Evolutionary conservation across 1,140 invertebrate genomes (phyloP).

Genomic region (Stratiolaelaps scimitus): DNA sequence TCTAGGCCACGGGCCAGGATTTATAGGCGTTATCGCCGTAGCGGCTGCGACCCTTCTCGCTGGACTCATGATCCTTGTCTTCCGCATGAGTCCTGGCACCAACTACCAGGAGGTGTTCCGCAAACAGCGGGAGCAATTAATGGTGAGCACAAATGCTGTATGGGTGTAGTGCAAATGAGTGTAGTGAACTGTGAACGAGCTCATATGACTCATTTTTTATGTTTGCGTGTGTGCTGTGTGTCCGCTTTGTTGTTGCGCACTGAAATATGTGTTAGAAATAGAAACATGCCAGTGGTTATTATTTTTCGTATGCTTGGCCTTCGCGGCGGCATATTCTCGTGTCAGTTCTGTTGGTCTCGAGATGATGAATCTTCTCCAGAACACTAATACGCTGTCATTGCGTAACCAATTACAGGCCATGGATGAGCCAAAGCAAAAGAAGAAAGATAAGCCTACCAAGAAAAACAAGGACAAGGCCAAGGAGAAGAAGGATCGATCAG

Average conservation of each 20-base stretch:
- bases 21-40: not conserved
- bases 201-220: too few species aligned
- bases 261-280: too few species aligned
- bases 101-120: conserved; percentile 23
- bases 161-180: not conserved
- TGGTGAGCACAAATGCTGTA: not conserved
- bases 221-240: too few species aligned
- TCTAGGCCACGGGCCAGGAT: too few species aligned
- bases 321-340: too few species aligned
- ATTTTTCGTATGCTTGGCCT: too few species aligned
- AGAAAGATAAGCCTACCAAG: conserved; percentile 17
- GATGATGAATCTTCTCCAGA: too few species aligned
- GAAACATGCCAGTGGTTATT: too few species aligned
- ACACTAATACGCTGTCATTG: not conserved
- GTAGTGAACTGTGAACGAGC: too few species aligned
- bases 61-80: conserved; percentile 8
- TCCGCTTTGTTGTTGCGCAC: too few species aligned
- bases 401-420: conserved; percentile 17
- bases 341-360: too few species aligned
- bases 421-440: conserved; percentile 28
- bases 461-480: not conserved
- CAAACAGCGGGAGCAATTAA: conserved; percentile 18
- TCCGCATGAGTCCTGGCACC: conserved; percentile 21
- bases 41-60: not conserved
- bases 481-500: conserved; percentile 22